Evolutionary conservation across 92 coral and sea anemone genomes (phyloP).

Genomic region (Ricordea florida): DNA sequence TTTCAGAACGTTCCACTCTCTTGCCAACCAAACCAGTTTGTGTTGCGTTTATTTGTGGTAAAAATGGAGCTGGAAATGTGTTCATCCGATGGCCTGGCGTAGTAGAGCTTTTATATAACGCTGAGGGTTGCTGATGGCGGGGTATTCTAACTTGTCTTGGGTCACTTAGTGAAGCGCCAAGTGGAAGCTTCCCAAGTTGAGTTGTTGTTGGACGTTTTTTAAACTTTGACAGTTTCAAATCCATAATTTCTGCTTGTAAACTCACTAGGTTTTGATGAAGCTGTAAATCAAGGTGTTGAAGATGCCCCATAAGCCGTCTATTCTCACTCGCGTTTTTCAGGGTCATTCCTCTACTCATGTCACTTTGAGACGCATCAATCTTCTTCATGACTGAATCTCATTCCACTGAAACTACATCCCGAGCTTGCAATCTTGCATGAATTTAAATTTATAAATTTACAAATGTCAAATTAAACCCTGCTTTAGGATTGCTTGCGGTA

Average conservation of each 20-base stretch:
- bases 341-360: constrained; percentile 74
- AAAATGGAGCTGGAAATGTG: constrained; percentile 17
- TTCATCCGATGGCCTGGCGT: background rate
- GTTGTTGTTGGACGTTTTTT: constrained; percentile 6
- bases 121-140: background rate
- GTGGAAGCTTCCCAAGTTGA: background rate
- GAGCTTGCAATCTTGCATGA: too few relatives aligned
- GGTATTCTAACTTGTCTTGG: background rate
- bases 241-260: constrained; percentile 86
- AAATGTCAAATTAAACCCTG: background rate
- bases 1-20: background rate
- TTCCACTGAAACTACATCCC: too few relatives aligned
- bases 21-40: constrained; percentile 44
- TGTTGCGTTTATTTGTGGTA: constrained; percentile 50
- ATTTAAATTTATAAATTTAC: background rate
- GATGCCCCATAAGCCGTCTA: constrained; percentile 69
- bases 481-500: background rate
- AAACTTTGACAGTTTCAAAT: constrained; percentile 52
- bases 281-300: constrained; percentile 72
- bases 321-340: constrained; percentile 85
- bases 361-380: constrained; percentile 36
- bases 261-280: constrained; percentile 80
- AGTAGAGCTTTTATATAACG: background rate
- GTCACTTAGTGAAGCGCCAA: background rate
- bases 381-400: background rate